Conservation (phyloP, 2,888 invertebrate genomes). For the Eupithecia vulgata region DNA sequence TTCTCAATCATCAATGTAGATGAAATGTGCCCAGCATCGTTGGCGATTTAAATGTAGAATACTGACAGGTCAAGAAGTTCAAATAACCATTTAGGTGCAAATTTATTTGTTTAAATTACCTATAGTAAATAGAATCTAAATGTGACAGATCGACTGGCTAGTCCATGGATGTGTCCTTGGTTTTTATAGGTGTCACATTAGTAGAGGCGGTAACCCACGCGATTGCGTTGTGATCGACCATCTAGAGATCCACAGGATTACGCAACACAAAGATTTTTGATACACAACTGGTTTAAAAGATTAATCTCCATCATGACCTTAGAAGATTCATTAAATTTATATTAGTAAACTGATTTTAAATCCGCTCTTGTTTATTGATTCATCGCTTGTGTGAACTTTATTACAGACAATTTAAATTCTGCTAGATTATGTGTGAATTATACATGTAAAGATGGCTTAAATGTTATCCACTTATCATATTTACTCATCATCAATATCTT, state of each 20-base stretch:
- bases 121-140: slow-evolving; percentile 57
- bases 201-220: slow-evolving; percentile 62
- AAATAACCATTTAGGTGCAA: slow-evolving; percentile 46
- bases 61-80: slow-evolving; percentile 12
- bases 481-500: not conserved
- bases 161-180: slow-evolving; percentile 63
- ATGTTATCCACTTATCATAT: not conserved
- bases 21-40: not conserved
- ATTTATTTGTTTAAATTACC: not conserved
- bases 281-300: slow-evolving; percentile 62
- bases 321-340: slow-evolving; percentile 51
- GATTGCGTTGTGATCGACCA: slow-evolving; percentile 57
- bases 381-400: slow-evolving; percentile 48
- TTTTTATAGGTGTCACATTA: slow-evolving; percentile 68
- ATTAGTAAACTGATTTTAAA: slow-evolving; percentile 52
- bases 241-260: slow-evolving; percentile 50
- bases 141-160: slow-evolving; percentile 51
- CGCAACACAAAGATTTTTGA: slow-evolving; percentile 61
- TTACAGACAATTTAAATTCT: slow-evolving; percentile 47
- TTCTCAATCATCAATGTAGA: not conserved
- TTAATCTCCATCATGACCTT: slow-evolving; percentile 59
- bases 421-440: slow-evolving; percentile 23
- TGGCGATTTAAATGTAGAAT: slow-evolving; percentile 7
- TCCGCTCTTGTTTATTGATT: slow-evolving; percentile 52
- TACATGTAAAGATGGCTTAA: not conserved